Percentiles rank a stretch among this genome's conserved stretches.
phyloP scores from a whole-genome alignment of 2,113 vertebrate genomes.

The Psettodes erumei region DNA sequence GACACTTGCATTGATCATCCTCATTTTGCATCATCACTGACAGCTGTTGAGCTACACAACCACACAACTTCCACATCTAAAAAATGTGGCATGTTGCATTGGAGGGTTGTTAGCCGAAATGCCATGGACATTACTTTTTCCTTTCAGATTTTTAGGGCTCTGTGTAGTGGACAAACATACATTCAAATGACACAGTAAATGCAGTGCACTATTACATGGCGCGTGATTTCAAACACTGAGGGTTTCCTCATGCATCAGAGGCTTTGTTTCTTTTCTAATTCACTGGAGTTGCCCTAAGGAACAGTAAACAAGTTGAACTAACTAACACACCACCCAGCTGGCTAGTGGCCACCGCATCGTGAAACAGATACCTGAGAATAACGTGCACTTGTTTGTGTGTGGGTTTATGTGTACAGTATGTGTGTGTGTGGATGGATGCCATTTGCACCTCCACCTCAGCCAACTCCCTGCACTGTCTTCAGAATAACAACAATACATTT shows the following conservation, averaged over 20 bases:
- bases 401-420: conserved; percentile 4
- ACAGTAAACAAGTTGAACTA: conserved; percentile 59
- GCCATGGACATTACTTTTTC: not conserved
- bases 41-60: too few species aligned
- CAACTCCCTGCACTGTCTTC: conserved; percentile 51
- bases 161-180: not conserved
- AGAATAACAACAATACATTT: conserved; percentile 28
- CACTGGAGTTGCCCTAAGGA: conserved; percentile 40
- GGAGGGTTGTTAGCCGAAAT: not conserved
- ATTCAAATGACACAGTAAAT: not conserved
- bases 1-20: too few species aligned
- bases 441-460: conserved; percentile 42
- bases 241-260: not conserved
- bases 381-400: conserved; percentile 4
- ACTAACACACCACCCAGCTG: conserved; percentile 50
- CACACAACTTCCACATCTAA: too few species aligned
- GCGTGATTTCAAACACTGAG: not conserved
- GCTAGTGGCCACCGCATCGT: conserved; percentile 25
- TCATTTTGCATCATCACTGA: too few species aligned
- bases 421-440: conserved; percentile 30
- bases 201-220: not conserved
- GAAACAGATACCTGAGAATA: conserved; percentile 45
- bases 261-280: conserved; percentile 3
- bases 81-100: too few species aligned
- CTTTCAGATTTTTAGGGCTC: too few species aligned